Evolutionary conservation across 1,140 invertebrate species (phyloP), one percentile per base, ranked within the genome.

Genomic region (Drosophila busckii): DNA sequence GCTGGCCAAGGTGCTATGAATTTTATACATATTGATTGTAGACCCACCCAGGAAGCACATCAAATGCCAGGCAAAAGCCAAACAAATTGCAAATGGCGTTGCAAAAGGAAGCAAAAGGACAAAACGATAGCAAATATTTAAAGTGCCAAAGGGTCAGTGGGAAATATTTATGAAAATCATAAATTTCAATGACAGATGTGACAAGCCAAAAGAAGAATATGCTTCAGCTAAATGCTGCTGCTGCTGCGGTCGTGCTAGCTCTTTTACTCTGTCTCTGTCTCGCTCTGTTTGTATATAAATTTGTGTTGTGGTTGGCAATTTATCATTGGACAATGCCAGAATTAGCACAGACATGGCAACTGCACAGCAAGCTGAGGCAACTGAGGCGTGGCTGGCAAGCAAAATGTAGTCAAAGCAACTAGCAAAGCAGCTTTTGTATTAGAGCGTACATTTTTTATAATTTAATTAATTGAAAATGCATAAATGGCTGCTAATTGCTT

Each of bases 321-420:
- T 65, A 75, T 80, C 75, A 82, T 66, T n/a, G 44, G 26, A 10
- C 52, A 59, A 52, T 41, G 34, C 37, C 68, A 34, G 58, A 80
- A 82, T 69, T 82, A 69, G 46, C 29, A 37, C 34, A 56, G 48
- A 15, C 45, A 71, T 17, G n/a, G n/a, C 35, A 32, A 52, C 41
- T 49, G 26, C 23, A 31, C 42, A 22, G 38, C 16, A 22, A 13
- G 52, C 45, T 8, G n/a, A n/a, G n/a, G n/a, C n/a, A n/a, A n/a
- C n/a, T n/a, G n/a, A n/a, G n/a, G n/a, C n/a, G n/a, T n/a, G n/a
- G n/a, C n/a, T n/a, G n/a, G n/a, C n/a, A n/a, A n/a, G n/a, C n/a
- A n/a, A n/a, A n/a, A n/a, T n/a, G n/a, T n/a, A n/a, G n/a, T n/a
- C n/a, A n/a, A n/a, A n/a, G n/a, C n/a, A n/a, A n/a, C n/a, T n/a